phyloP scores from a whole-genome alignment of 2,113 vertebrate genomes.

The Callopanchax toddi region DNA sequence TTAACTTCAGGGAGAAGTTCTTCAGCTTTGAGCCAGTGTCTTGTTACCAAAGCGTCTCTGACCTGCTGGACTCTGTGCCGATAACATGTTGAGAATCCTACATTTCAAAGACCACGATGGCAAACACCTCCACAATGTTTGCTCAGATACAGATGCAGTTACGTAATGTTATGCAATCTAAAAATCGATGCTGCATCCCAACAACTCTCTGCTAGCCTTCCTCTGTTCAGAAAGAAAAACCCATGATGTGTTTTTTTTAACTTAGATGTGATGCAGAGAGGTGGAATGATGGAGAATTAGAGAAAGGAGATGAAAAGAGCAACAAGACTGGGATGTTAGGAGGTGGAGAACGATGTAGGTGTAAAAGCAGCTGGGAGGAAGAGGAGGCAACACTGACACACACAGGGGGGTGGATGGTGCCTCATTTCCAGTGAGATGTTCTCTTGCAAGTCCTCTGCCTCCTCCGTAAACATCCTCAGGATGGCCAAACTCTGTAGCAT shows the following conservation, averaged over 20 bases:
- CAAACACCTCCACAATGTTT: constrained; percentile 20
- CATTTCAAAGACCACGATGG: constrained; percentile 19
- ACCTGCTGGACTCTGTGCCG: not conserved
- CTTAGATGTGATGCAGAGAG: constrained; percentile 47
- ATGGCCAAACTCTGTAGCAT: constrained; percentile 33
- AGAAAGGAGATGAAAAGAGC: constrained; percentile 43
- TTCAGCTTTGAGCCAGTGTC: not conserved
- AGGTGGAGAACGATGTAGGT: constrained; percentile 63
- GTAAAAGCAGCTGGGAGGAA: constrained; percentile 63
- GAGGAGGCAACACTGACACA: constrained; percentile 59
- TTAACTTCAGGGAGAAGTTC: not conserved
- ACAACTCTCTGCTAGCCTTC: constrained; percentile 16
- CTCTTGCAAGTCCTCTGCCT: constrained; percentile 49
- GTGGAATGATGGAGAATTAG: constrained; percentile 36
- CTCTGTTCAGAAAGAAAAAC: constrained; percentile 41
- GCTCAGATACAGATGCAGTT: constrained; percentile 29
- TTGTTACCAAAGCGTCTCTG: not conserved
- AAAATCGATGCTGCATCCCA: constrained; percentile 40
- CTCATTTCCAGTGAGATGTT: constrained; percentile 55
- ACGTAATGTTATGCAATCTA: constrained; percentile 52
- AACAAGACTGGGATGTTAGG: constrained; percentile 43
- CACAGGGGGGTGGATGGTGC: constrained; percentile 65
- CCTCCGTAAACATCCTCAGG: constrained; percentile 37
- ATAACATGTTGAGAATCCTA: constrained; percentile 9
- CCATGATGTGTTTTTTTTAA: constrained; percentile 5